Base-by-base conservation (phyloP, 2,113 vertebrate species). In the Fregetta grallaria region DNA sequence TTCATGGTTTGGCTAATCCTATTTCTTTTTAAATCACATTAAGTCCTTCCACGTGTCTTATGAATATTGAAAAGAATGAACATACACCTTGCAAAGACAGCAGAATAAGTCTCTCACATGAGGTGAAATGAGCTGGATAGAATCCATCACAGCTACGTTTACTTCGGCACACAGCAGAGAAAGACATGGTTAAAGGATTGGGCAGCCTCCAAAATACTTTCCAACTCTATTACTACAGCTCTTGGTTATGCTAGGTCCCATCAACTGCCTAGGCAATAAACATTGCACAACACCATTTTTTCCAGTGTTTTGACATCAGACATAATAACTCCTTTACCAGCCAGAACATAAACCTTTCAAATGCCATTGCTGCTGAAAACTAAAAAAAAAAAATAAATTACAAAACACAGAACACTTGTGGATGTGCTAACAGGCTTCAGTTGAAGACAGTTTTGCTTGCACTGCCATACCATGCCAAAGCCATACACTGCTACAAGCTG, bases 11-110 rank as follows among this genome's bases (percentile, higher is more conserved):
- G 50, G 67, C 58, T 96, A 97, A 98, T 97, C 91, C 88, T 86
- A 95, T 98, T 98, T 97, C 89, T 98, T 96, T 97, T 95, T 65
- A 97, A 97, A 97, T 97, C 93, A 91, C 91, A 97, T 97, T 97
- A 97, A 96, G 68, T 70, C 82, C 80, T 92, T 97, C 96, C 92
- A 84, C 92, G 84, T 77, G 70, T 97, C 95, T 97, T 97, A 96
- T 32, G 47, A 87, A 96, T 96, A 97, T 94, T 89, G 97, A 97
- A 96, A 97, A 96, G 94, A 97, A 95, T 86, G 93, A 98, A 96
- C 92, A 95, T 73, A 86, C 74, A 97, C 97, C 96, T 98, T 98
- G 96, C 95, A 96, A 97, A 97, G 85, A 95, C 83, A 96, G 96
- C 92, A 96, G 71, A 97, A 68, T 83, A 86, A 90, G 77, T 91